Conservation (phyloP, 2,888 invertebrate genomes). For the Clistopyga incitator region DNA sequence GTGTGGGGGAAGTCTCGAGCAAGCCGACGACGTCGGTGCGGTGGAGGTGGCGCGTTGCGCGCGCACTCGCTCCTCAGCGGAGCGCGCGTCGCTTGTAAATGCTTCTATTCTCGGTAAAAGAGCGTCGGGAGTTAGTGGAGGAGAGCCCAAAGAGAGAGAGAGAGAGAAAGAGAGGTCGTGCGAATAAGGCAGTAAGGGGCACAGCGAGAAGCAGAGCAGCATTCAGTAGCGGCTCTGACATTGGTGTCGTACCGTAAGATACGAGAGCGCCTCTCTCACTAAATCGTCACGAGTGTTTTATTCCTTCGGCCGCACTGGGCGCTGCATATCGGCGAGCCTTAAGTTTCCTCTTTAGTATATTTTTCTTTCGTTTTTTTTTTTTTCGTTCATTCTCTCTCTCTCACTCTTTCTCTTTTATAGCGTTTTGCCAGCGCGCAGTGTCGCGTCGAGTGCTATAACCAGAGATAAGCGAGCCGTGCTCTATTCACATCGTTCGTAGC, state of each 20-base stretch:
- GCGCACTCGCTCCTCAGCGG: constrained; percentile 69
- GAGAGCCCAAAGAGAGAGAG: constrained; percentile 41
- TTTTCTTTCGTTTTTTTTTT: neutral
- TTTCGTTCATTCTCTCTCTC: no score
- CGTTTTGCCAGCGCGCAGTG: constrained; percentile 12
- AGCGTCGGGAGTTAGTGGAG: constrained; percentile 51
- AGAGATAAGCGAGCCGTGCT: constrained; percentile 26
- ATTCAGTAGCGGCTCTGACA: constrained; percentile 67
- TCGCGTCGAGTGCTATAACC: constrained; percentile 31
- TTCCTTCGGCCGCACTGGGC: neutral
- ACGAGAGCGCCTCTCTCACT: constrained; percentile 55
- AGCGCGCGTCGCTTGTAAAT: constrained; percentile 75
- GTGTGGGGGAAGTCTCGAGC: neutral
- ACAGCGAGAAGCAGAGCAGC: neutral
- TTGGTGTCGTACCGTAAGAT: constrained; percentile 68
- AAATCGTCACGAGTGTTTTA: constrained; percentile 35
- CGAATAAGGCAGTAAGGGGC: constrained; percentile 42
- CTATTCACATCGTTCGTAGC: constrained; percentile 1
- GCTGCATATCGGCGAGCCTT: constrained; percentile 5
- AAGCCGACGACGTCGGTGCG: neutral
- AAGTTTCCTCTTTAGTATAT: constrained; percentile 3
- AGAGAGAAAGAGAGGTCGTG: constrained; percentile 11
- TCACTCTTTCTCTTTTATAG: no score
- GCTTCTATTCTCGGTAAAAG: constrained; percentile 75
- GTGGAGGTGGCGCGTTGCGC: constrained; percentile 66